Percentiles rank a stretch among this genome's conserved stretches.
Conservation (phyloP, 2,888 invertebrate species). For the Cataglyphis livida region DNA sequence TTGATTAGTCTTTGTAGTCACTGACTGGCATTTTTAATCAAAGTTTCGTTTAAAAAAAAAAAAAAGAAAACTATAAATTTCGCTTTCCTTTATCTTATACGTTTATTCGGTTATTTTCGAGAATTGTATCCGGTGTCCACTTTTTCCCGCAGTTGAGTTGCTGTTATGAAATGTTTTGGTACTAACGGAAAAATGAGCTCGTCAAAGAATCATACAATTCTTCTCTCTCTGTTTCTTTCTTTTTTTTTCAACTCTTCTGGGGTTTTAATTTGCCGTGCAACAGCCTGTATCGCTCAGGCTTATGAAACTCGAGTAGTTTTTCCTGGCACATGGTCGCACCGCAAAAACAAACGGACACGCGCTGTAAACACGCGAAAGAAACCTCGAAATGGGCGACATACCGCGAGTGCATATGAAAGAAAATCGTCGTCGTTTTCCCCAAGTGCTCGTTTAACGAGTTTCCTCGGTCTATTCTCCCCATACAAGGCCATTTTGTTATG, state of each 20-base stretch:
- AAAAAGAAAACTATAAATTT: conserved; percentile 6
- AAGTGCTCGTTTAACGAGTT: background rate
- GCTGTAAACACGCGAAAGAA: conserved; percentile 30
- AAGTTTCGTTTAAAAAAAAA: background rate
- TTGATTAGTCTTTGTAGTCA: background rate
- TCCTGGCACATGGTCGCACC: background rate
- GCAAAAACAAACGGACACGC: conserved; percentile 28
- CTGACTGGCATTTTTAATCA: background rate
- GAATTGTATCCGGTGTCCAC: background rate
- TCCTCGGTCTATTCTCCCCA: background rate
- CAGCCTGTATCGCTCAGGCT: conserved; percentile 33
- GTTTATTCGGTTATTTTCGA: background rate
- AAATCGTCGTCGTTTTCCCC: conserved; percentile 1
- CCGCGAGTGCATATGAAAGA: conserved; percentile 4
- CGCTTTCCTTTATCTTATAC: background rate
- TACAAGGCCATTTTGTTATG: background rate
- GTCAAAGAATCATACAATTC: conserved; percentile 49
- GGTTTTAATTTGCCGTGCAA: conserved; percentile 63
- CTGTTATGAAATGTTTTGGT: conserved; percentile 36
- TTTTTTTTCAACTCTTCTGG: conserved; percentile 6
- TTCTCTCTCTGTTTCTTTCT: conserved; percentile 11
- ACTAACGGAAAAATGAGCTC: conserved; percentile 32
- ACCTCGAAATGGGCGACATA: conserved; percentile 3
- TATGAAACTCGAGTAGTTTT: conserved; percentile 28
- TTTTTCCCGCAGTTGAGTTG: conserved; percentile 7